Conservation (phyloP, 2,113 vertebrate species). For the Sclerurus mexicanus region DNA sequence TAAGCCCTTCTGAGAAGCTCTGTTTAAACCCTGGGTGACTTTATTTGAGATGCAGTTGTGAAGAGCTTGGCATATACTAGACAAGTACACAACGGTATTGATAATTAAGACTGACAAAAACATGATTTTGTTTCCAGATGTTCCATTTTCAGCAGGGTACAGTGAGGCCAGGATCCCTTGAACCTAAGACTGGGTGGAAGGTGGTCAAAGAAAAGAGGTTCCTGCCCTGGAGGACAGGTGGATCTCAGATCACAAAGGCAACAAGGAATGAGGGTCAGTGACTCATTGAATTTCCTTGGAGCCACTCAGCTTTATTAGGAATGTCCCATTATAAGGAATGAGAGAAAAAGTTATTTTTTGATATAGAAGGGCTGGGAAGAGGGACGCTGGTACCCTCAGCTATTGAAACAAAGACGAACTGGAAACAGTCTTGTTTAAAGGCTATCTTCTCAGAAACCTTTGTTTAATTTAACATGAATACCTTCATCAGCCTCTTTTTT, state of each 20-base stretch:
- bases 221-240: fast-evolving
- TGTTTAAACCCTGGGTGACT: neutral
- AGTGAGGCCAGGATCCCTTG: neutral
- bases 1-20: neutral
- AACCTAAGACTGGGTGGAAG: fast-evolving
- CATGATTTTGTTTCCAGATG: neutral
- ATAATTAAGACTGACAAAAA: neutral
- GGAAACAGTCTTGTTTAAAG: neutral
- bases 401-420: neutral
- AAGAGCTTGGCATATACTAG: neutral
- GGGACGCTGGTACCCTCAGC: neutral
- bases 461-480: neutral
- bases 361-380: neutral
- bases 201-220: neutral
- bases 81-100: neutral
- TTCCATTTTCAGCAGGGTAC: neutral
- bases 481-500: neutral
- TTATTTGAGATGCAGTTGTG: neutral
- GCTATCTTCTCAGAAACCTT: neutral
- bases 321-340: neutral
- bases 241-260: neutral
- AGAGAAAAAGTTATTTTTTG: neutral
- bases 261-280: neutral
- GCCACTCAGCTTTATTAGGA: neutral
- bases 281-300: neutral